phyloP scores from a whole-genome alignment of 2,888 invertebrate genomes.

The Phasia obesa region DNA sequence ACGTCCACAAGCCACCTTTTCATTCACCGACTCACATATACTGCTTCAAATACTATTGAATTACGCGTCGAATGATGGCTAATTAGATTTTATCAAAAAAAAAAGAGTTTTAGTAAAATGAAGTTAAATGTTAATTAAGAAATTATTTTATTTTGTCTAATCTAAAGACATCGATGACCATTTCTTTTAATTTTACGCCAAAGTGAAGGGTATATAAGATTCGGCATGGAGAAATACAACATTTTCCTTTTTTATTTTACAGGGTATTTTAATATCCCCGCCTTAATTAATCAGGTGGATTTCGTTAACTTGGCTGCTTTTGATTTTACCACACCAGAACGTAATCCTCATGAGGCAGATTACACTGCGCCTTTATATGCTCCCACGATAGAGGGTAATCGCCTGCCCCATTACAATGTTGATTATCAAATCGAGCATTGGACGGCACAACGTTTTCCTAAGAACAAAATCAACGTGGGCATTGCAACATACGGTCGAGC shows the following conservation, averaged over 20 bases:
- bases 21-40: too few species aligned
- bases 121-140: too few species aligned
- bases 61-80: too few species aligned
- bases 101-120: too few species aligned
- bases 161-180: too few species aligned
- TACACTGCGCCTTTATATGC: slow-evolving; percentile 89
- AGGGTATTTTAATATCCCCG: slow-evolving; percentile 91
- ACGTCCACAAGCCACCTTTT: too few species aligned
- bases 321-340: slow-evolving; percentile 89
- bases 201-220: background rate
- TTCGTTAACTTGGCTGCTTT: slow-evolving; percentile 90
- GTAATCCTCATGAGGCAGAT: slow-evolving; percentile 91
- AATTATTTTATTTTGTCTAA: too few species aligned
- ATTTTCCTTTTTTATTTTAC: slow-evolving; percentile 61
- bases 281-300: slow-evolving; percentile 89
- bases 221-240: background rate
- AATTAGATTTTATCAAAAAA: too few species aligned
- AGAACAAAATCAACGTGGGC: slow-evolving; percentile 87
- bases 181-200: background rate
- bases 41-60: too few species aligned
- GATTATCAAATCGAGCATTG: slow-evolving; percentile 87
- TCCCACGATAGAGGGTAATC: slow-evolving; percentile 86
- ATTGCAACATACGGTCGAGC: slow-evolving; percentile 89
- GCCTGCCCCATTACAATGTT: slow-evolving; percentile 85
- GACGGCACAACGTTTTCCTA: slow-evolving; percentile 85